Evolutionary conservation across 2,113 vertebrate species (phyloP).

Genomic region (Heterotis niloticus): DNA sequence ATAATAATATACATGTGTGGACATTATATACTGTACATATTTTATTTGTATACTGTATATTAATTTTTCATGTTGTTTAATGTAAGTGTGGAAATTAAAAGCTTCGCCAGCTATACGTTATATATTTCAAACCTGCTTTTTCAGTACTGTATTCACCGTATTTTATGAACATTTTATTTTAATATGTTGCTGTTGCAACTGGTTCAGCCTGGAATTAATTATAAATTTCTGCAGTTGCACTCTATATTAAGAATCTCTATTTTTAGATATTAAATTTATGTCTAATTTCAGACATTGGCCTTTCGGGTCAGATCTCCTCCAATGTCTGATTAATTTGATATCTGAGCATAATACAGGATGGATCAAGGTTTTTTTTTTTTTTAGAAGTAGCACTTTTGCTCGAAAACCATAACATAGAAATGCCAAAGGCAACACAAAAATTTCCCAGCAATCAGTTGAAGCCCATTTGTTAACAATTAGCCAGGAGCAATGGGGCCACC

Average conservation of each 20-base stretch:
- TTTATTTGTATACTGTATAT: no score
- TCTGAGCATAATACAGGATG: not conserved
- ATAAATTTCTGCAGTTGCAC: not conserved
- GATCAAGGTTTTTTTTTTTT: not conserved
- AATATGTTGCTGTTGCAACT: no score
- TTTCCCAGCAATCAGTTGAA: conserved; percentile 21
- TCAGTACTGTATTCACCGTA: no score
- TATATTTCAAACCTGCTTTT: no score
- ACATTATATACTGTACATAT: no score
- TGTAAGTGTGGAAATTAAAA: no score
- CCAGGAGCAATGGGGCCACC: conserved; percentile 9
- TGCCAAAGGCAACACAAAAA: conserved; percentile 31
- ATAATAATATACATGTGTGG: no score
- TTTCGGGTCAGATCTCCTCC: not conserved
- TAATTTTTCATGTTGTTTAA: no score
- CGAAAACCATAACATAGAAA: conserved; percentile 10
- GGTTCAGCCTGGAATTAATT: not conserved
- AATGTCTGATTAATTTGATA: not conserved
- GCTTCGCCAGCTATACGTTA: no score
- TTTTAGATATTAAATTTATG: not conserved
- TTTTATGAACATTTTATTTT: no score
- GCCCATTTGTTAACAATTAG: conserved; percentile 21
- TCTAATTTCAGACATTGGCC: not conserved
- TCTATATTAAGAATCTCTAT: not conserved
- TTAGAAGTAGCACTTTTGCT: not conserved